Evolutionary conservation across 1,140 invertebrate genomes (phyloP), one percentile per base, ranked within the genome.

Genomic region (Dinoponera quadriceps): DNA sequence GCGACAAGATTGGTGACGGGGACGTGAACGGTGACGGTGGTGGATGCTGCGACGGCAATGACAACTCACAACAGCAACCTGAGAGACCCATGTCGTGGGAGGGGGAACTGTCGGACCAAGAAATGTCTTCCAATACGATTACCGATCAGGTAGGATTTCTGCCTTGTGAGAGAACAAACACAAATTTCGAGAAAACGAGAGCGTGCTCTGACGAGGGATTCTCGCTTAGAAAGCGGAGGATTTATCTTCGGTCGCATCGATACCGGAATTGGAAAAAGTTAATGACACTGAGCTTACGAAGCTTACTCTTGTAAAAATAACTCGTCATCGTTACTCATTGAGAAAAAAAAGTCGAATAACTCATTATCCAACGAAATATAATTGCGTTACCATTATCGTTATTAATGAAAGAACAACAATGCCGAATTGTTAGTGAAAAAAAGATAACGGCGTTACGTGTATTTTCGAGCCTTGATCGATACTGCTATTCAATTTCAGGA

Each of bases 61-160:
- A 92, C 55, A 81, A 88, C 22, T 87, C 93, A 27, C 92, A 93
- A 20, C 92, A 92, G 57, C 94, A 95, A 72, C 93, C 94, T 9
- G 96, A 96, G 86, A 93, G 97, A 51, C 98, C 97, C 18, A 98
- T 98, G 97, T 98, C 97, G 2, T 98, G 97, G 98, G 97, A 98
- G 92, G 97, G 98, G 18, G 97, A 98, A 92, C 94, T 98, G 0
- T 98, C 97, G 1, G 97, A 98, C 89, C 95, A 96, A 72, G 96
- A 96, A 91, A 95, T 95, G 94, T 94, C 94, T 89, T 94, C 94
- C 83, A 94, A 95, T 83, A 94, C 94, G 16, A 92, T 94, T 29
- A 94, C 93, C 2, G 94, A 94, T 88, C 94, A 94, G 87, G 93
- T 93, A 75, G 1, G 55, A 27, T 3, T 33, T n/a, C n/a, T 20